Base-by-base conservation (phyloP, 2,888 invertebrate genomes). In the Amblyjoppa proteus region DNA sequence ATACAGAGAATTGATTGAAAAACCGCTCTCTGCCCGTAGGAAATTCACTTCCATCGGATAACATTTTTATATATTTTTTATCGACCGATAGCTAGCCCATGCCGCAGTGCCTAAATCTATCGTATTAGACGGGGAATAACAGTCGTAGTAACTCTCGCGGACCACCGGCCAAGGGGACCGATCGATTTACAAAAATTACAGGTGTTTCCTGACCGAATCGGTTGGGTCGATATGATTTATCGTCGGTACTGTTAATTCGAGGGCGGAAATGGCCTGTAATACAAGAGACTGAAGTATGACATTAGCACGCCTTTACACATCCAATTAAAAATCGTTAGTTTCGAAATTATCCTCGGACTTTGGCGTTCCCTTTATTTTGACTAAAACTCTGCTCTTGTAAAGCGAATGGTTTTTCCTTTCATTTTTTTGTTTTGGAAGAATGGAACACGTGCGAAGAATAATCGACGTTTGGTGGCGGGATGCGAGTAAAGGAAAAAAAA, bases 141-240 rank as follows among this genome's bases (percentile, higher is more conserved):
- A 70, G 38, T 70, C 25, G 16, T 64, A n/a, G 25, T 49, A 64
- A 31, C 38, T 61, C 45, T n/a, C 13, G 20, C 16, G 66, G 76
- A 81, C 77, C 81, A 81, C 77, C 81, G 61, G 53, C 41, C 61
- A 45, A 4, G 77, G 16, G 49, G 45, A 45, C 49, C 81, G 61
- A 81, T 77, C 81, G 75, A 74, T 78, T 77, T 61, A 41, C 28
- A 78, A 70, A 84, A 73, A 84, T 84, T 84, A 81, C 81, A 81
- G 81, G 77, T 53, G 69, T 81, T 78, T 31, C 58, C 58, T 41
- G 73, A 34, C 31, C 64, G n/a, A 61, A 69, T 77, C 49, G 64
- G 68, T 51, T 53, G 41, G 64, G 31, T 74, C 34, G 53, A n/a
- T 68, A 66, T 81, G 81, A 85, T 85, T 85, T 81, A 85, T 84